Conservation (phyloP, 2,113 vertebrate genomes). For the Xiphias gladius region DNA sequence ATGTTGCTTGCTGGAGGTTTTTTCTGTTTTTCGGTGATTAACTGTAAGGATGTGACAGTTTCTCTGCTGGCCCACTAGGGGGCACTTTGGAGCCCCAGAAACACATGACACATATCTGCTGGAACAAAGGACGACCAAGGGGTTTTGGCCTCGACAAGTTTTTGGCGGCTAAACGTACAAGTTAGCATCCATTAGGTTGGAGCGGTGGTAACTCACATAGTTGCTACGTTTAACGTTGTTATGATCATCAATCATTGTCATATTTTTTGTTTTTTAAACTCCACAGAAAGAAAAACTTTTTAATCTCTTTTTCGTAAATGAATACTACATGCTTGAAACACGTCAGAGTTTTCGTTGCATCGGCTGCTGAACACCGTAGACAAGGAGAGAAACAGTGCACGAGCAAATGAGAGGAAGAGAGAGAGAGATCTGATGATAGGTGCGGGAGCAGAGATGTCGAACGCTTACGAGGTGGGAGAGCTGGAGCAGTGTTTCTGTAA, state of each 20-base stretch:
- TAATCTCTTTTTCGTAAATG: slow-evolving; percentile 83
- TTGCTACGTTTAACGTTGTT: slow-evolving; percentile 81
- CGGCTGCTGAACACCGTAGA: slow-evolving; percentile 78
- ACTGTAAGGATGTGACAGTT: slow-evolving; percentile 72
- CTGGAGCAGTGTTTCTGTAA: slow-evolving; percentile 58
- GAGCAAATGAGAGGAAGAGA: slow-evolving; percentile 53
- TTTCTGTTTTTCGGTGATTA: slow-evolving; percentile 75
- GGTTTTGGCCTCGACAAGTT: slow-evolving; percentile 75
- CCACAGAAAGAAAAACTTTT: slow-evolving; percentile 82
- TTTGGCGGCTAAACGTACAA: slow-evolving; percentile 77
- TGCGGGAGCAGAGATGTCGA: slow-evolving; percentile 33
- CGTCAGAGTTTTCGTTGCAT: slow-evolving; percentile 81
- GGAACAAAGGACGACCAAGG: slow-evolving; percentile 70
- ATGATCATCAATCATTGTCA: slow-evolving; percentile 65
- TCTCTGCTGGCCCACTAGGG: slow-evolving; percentile 62
- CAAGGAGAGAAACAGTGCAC: slow-evolving; percentile 68
- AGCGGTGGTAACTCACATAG: slow-evolving; percentile 72
- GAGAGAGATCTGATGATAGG: slow-evolving; percentile 61
- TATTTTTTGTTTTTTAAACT: slow-evolving; percentile 73
- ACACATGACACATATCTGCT: slow-evolving; percentile 78
- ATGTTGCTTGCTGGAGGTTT: slow-evolving; percentile 74
- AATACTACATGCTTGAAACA: slow-evolving; percentile 90
- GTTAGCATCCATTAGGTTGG: slow-evolving; percentile 75
- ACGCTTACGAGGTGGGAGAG: slow-evolving; percentile 60
- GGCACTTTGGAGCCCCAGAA: slow-evolving; percentile 64